These are phyloP conservation scores for Chionodraco myersi DNA, from an alignment of 2,113 vertebrate genomes.

Conservation along the genomic window DNA sequence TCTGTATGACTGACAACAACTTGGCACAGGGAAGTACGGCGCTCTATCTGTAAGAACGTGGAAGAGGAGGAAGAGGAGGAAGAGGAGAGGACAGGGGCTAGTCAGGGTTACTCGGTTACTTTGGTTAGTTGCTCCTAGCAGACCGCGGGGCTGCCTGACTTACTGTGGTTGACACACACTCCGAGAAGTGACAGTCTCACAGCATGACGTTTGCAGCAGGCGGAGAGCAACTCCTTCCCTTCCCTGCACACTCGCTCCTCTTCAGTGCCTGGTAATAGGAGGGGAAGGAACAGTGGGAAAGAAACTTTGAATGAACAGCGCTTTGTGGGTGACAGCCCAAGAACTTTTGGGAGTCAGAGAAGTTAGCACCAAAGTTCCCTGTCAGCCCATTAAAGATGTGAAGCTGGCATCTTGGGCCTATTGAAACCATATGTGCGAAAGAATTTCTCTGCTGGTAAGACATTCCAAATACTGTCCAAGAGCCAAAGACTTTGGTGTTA, in stretches of 20 bases:
- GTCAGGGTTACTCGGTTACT: constrained; percentile 89
- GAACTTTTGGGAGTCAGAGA: constrained; percentile 94
- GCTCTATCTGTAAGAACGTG: constrained; percentile 20
- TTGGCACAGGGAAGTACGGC: neutral
- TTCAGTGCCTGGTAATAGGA: constrained; percentile 89
- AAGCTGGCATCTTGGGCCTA: constrained; percentile 93
- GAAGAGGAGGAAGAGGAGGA: neutral
- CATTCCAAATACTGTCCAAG: constrained; percentile 99
- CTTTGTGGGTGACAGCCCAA: constrained; percentile 96
- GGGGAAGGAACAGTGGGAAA: constrained; percentile 41
- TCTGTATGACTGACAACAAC: constrained; percentile 30
- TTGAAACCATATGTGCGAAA: constrained; percentile 99
- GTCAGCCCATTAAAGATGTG: constrained; percentile 99
- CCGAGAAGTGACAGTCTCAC: constrained; percentile 87
- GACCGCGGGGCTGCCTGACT: constrained; percentile 85
- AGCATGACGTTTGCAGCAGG: constrained; percentile 73
- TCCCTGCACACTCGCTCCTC: constrained; percentile 90
- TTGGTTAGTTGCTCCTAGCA: constrained; percentile 87
- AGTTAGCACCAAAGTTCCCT: constrained; percentile 95
- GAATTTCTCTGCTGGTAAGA: constrained; percentile 99
- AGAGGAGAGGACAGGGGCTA: constrained; percentile 24
- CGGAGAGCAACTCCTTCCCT: constrained; percentile 71
- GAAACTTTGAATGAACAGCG: constrained; percentile 83
- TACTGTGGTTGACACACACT: constrained; percentile 87
- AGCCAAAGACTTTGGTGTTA: constrained; percentile 99